phyloP scores from a whole-genome alignment of 2,888 invertebrate species.

The Ernsta delagoae region DNA sequence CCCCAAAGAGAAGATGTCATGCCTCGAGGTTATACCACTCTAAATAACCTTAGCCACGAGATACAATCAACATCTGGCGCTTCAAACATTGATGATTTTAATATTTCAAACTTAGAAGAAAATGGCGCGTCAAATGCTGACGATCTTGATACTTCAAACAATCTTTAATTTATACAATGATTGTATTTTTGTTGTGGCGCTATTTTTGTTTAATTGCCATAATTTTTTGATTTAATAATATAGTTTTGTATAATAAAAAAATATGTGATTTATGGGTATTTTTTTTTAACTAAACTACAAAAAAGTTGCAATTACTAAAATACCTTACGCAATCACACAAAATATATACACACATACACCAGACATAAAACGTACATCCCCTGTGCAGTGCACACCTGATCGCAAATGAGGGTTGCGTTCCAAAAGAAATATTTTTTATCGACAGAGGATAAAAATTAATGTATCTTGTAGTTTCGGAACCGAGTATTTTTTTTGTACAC shows the following conservation, averaged over 20 bases:
- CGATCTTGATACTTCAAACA: slow-evolving; percentile 3
- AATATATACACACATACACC: slow-evolving; percentile 3
- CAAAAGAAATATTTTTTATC: slow-evolving; percentile 4
- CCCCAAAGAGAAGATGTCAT: slow-evolving; percentile 33
- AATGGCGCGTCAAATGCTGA: neutral
- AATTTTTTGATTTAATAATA: neutral
- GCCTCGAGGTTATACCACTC: slow-evolving; percentile 25
- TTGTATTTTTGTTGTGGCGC: slow-evolving; percentile 1
- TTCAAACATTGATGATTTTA: slow-evolving; percentile 29
- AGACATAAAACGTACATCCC: slow-evolving; percentile 1
- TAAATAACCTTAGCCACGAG: slow-evolving; percentile 14
- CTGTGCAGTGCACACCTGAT: slow-evolving; percentile 1
- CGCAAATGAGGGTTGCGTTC: slow-evolving; percentile 2
- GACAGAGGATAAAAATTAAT: slow-evolving; percentile 1
- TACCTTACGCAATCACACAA: slow-evolving; percentile 1
- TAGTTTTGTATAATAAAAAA: slow-evolving; percentile 1
- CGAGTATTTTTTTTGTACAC: neutral
- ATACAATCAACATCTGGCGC: slow-evolving; percentile 19
- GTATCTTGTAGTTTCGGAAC: slow-evolving; percentile 2
- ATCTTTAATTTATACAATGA: slow-evolving; percentile 6
- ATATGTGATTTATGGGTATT: slow-evolving; percentile 1
- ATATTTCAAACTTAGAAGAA: slow-evolving; percentile 12
- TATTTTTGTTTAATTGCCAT: neutral
- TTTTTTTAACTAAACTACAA: slow-evolving; percentile 1
- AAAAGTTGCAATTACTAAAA: neutral